These are phyloP conservation scores for Heteromurus nitidus DNA, from an alignment of 2,888 invertebrate species.

Conservation along the genomic window DNA sequence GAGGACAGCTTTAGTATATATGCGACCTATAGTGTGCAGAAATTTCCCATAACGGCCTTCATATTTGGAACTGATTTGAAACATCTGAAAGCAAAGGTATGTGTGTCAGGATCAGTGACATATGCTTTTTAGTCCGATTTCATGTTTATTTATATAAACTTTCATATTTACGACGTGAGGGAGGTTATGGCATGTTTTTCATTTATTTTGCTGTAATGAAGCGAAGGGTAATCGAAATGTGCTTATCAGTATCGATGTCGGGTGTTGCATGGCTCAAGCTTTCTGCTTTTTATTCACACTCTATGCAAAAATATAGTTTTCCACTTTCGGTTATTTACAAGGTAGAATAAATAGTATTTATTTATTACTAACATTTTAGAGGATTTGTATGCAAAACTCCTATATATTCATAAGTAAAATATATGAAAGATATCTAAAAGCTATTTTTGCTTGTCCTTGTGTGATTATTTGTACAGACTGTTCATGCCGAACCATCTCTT, in stretches of 20 bases:
- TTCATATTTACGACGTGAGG: not conserved
- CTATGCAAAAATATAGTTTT: too few relatives aligned
- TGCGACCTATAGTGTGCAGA: too few relatives aligned
- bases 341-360: too few relatives aligned
- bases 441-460: not conserved
- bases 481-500: conserved; percentile 40
- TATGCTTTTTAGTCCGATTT: not conserved
- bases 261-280: not conserved
- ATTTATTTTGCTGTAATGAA: not conserved
- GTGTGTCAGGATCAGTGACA: conserved; percentile 10
- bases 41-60: not conserved
- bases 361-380: too few relatives aligned
- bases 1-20: too few relatives aligned
- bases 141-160: not conserved
- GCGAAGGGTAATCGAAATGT: not conserved
- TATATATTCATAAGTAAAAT: too few relatives aligned
- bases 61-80: not conserved
- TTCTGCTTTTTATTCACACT: not conserved
- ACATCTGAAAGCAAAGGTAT: not conserved
- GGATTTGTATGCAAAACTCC: too few relatives aligned
- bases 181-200: not conserved
- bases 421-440: too few relatives aligned
- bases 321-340: too few relatives aligned
- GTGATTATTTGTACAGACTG: conserved; percentile 7
- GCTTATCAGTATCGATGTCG: too few relatives aligned